These are phyloP conservation scores for Melipona bicolor DNA, from an alignment of 2,888 invertebrate species.

Conservation along the genomic window DNA sequence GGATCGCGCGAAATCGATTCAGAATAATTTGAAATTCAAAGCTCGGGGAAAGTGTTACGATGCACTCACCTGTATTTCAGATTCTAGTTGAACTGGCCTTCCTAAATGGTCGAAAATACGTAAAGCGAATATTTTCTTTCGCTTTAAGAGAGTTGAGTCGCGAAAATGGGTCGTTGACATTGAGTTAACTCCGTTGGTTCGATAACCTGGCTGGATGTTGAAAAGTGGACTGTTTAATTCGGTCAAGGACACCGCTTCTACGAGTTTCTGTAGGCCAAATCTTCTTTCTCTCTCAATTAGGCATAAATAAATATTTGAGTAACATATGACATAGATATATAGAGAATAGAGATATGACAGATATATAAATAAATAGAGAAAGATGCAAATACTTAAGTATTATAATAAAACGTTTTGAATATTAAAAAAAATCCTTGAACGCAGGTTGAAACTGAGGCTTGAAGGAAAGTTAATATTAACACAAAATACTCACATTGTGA, in stretches of 20 bases:
- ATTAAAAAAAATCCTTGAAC: not conserved
- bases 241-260: constrained; percentile 62
- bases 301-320: not conserved
- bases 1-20: not conserved
- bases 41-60: not conserved
- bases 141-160: not conserved
- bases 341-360: too few relatives aligned
- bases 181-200: constrained; percentile 23
- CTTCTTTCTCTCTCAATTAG: not conserved
- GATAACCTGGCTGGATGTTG: not conserved
- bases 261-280: not conserved
- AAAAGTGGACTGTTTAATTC: constrained; percentile 60
- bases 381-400: not conserved
- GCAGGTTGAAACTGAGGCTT: not conserved
- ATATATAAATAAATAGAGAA: not conserved
- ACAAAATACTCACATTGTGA: not conserved
- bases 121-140: constrained; percentile 55
- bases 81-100: not conserved
- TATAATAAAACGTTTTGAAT: not conserved
- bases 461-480: not conserved
- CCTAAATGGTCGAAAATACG: constrained; percentile 24
- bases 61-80: not conserved
- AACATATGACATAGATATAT: not conserved
- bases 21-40: not conserved
- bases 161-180: not conserved